These are phyloP conservation scores for Hephaestus fuliginosus DNA, from an alignment of 2,797 vertebrate species.

Conservation along the genomic window DNA sequence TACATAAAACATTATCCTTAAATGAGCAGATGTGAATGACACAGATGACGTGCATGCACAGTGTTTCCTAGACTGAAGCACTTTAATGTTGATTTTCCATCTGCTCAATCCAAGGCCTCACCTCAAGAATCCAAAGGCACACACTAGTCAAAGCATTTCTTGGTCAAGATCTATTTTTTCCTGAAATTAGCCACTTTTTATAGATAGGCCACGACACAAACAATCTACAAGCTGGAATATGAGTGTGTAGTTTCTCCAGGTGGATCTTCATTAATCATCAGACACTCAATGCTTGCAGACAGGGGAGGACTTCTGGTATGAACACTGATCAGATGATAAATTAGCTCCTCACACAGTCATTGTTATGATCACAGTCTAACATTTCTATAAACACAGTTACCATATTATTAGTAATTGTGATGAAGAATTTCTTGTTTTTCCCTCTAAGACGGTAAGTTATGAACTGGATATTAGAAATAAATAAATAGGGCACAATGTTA, in stretches of 20 bases:
- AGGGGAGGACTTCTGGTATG: constrained; percentile 6
- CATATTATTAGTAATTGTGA: constrained; percentile 15
- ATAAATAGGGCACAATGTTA: constrained; percentile 12
- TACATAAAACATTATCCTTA: constrained; percentile 15
- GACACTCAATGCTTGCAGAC: neutral
- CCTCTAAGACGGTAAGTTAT: constrained; percentile 12
- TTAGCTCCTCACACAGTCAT: constrained; percentile 2
- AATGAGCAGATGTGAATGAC: constrained; percentile 10
- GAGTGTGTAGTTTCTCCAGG: constrained; percentile 3
- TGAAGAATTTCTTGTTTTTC: constrained; percentile 10
- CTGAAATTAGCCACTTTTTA: constrained; percentile 32
- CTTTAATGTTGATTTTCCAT: constrained; percentile 1
- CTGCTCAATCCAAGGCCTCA: constrained; percentile 17
- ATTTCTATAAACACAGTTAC: neutral
- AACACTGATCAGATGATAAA: constrained; percentile 37
- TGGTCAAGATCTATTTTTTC: constrained; percentile 14
- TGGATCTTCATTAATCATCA: constrained; percentile 26
- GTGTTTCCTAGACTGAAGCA: neutral
- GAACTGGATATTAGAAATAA: neutral
- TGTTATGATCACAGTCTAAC: constrained; percentile 7
- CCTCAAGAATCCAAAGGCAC: constrained; percentile 23
- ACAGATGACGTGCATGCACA: neutral
- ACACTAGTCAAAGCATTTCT: constrained; percentile 4
- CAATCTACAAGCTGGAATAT: neutral
- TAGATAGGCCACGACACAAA: constrained; percentile 13